Conservation (phyloP, 2,113 vertebrate genomes). For the Euleptes europaea region DNA sequence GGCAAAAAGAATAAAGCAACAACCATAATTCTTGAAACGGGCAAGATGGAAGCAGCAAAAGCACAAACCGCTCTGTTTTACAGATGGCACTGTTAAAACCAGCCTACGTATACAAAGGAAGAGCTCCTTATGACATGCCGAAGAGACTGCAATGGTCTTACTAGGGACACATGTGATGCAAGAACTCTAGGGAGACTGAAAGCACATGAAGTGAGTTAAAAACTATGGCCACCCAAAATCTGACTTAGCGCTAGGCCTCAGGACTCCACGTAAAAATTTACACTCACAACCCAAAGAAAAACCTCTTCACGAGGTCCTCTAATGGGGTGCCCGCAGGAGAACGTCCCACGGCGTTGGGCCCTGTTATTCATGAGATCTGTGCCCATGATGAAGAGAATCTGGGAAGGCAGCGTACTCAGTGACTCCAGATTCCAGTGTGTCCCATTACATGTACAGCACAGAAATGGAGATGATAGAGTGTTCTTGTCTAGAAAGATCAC, state of each 20-base stretch:
- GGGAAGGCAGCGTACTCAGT: no score
- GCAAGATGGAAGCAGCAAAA: not conserved
- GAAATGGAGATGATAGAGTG: not conserved
- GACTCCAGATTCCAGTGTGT: no score
- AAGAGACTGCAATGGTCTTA: not conserved
- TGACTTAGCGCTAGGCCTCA: not conserved
- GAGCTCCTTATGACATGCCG: no score
- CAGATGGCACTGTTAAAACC: not conserved
- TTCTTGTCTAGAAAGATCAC: not conserved
- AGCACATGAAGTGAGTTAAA: not conserved
- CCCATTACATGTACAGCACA: no score
- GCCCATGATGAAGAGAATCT: no score
- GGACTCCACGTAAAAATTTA: not conserved
- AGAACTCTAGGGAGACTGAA: not conserved
- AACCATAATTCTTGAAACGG: not conserved
- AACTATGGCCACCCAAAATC: accelerated
- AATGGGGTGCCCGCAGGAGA: not conserved
- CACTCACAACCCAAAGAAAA: no score
- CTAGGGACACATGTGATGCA: not conserved
- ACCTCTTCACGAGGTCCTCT: no score
- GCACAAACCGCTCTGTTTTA: not conserved
- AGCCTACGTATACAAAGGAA: not conserved
- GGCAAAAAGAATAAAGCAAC: not conserved
- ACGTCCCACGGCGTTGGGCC: no score
- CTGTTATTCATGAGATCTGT: not conserved